These are phyloP conservation scores for Caenorhabditis inopinata DNA, from an alignment of 1,140 invertebrate genomes.

Conservation along the genomic window DNA sequence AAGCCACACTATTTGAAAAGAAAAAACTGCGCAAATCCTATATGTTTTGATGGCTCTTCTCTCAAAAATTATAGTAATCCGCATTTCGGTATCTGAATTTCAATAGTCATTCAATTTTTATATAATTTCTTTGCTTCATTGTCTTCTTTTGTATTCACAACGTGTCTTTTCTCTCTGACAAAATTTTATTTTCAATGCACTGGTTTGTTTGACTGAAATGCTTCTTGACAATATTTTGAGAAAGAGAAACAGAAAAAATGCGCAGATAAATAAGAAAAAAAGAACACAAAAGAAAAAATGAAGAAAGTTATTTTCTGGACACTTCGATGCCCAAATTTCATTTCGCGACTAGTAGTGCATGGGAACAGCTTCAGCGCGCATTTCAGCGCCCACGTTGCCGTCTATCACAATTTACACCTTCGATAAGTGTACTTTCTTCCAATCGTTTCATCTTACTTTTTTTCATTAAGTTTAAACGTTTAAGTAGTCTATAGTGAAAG, in stretches of 20 bases:
- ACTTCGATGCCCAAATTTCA: slow-evolving; percentile 19
- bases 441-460: not conserved
- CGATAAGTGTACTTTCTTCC: not conserved
- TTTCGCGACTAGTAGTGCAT: not conserved
- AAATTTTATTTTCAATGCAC: slow-evolving; percentile 10
- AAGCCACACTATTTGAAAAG: too few species aligned
- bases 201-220: too few species aligned
- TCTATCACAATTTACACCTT: not conserved
- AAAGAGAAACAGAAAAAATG: not conserved
- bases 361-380: not conserved
- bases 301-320: slow-evolving; percentile 18
- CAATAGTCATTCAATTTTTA: too few species aligned
- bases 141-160: not conserved
- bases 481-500: too few species aligned
- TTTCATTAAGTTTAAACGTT: too few species aligned
- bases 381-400: not conserved
- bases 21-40: too few species aligned
- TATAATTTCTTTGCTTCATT: too few species aligned
- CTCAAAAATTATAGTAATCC: too few species aligned
- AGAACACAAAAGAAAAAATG: slow-evolving; percentile 25
- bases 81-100: too few species aligned
- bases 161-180: not conserved
- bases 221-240: slow-evolving; percentile 17
- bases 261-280: too few species aligned
- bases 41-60: too few species aligned